phyloP scores from a whole-genome alignment of 2,888 invertebrate species.

The Nyleta sp. region DNA sequence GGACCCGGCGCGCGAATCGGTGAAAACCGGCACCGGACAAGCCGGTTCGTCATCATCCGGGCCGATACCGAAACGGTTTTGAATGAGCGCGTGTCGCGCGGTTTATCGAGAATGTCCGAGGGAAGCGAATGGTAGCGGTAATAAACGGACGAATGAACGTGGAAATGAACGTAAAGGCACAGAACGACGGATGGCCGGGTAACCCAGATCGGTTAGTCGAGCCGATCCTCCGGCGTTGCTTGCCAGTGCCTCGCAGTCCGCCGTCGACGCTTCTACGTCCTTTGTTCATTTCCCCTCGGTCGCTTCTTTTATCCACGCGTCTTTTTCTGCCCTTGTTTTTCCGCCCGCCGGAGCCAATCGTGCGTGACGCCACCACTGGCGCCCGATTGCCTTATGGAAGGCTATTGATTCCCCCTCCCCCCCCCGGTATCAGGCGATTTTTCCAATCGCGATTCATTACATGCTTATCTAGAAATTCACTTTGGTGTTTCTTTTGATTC shows the following conservation, averaged over 20 bases:
- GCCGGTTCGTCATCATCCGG: slow-evolving; percentile 57
- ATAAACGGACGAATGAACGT: slow-evolving; percentile 72
- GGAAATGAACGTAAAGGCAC: slow-evolving; percentile 73
- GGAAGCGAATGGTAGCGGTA: slow-evolving; percentile 68
- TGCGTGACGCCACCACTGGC: slow-evolving; percentile 12
- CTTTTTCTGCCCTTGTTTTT: slow-evolving; percentile 4
- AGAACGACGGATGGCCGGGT: slow-evolving; percentile 81
- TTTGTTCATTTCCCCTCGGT: slow-evolving; percentile 47
- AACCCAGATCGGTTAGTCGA: slow-evolving; percentile 81
- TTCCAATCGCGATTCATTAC: no score
- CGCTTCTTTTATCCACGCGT: slow-evolving; percentile 2
- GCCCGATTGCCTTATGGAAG: no score
- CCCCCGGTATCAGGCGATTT: no score
- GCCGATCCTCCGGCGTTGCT: slow-evolving; percentile 76
- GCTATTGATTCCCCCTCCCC: no score
- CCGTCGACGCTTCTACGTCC: slow-evolving; percentile 74
- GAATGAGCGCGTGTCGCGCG: slow-evolving; percentile 64
- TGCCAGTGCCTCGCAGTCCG: slow-evolving; percentile 79
- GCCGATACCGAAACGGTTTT: slow-evolving; percentile 62
- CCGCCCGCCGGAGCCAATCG: slow-evolving; percentile 5
- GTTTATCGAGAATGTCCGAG: slow-evolving; percentile 55
- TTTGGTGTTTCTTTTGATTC: no score
- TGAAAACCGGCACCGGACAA: slow-evolving; percentile 59
- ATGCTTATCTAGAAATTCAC: no score
- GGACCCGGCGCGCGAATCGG: slow-evolving; percentile 29